A percentile compares a stretch with the other conserved stretches of the same genome.
These are phyloP conservation scores for Drosophila suzukii DNA, from an alignment of 1,140 invertebrate species.

Conservation along the genomic window DNA sequence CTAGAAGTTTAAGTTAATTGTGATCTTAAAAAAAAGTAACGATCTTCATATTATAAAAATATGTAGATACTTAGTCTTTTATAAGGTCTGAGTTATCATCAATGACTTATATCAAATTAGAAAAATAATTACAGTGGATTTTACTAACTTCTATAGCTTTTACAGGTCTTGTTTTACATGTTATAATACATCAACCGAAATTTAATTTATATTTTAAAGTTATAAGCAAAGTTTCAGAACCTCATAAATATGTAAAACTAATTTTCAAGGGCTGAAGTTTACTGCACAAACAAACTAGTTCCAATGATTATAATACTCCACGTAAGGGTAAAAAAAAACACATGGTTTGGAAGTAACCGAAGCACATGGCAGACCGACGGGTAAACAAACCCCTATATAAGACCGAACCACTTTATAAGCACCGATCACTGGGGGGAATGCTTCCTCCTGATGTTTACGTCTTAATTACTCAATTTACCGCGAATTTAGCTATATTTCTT, in stretches of 20 bases:
- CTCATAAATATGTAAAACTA: background rate
- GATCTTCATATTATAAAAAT: no score
- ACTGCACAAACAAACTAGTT: background rate
- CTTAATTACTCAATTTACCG: slow-evolving; percentile 8
- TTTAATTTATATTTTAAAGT: no score
- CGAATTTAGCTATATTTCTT: background rate
- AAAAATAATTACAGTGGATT: no score
- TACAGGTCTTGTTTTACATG: no score
- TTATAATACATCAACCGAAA: no score
- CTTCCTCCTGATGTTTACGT: background rate
- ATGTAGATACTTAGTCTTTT: no score
- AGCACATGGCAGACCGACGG: slow-evolving; percentile 2
- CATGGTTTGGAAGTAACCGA: slow-evolving; percentile 1
- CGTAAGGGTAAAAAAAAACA: slow-evolving; percentile 5
- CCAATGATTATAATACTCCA: background rate
- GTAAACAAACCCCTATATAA: background rate
- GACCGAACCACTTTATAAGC: background rate
- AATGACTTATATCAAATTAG: no score
- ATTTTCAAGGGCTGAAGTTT: background rate
- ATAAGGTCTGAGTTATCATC: no score
- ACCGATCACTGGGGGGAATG: background rate
- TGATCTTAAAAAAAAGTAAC: no score
- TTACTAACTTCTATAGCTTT: no score
- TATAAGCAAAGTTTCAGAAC: no score
- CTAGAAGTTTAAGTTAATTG: no score